A percentile compares a stretch with the other conserved stretches of the same genome.
Conservation (phyloP, 1,140 invertebrate species). For the Conus betulinus region DNA sequence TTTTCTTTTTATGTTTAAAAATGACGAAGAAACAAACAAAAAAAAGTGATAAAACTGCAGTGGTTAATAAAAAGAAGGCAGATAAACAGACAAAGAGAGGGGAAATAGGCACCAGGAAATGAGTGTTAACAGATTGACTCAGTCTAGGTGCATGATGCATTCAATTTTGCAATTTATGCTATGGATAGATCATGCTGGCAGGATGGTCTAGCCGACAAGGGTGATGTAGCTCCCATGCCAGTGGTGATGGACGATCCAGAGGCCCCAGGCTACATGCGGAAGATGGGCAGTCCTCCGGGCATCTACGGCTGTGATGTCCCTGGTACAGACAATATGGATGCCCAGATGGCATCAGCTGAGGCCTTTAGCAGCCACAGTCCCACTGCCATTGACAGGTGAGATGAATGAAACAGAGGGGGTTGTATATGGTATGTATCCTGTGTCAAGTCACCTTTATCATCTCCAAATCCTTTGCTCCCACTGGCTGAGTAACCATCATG, state of each 20-base stretch:
- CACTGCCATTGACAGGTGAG: conserved; percentile 26
- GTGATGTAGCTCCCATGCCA: background rate
- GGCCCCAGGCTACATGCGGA: conserved; percentile 31
- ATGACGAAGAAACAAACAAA: no score
- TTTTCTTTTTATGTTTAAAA: no score
- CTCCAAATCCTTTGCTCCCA: no score
- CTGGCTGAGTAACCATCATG: no score
- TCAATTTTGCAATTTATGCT: background rate
- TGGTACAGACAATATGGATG: background rate
- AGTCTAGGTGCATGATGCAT: background rate
- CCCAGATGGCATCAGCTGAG: background rate
- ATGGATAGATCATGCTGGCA: background rate
- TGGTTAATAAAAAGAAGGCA: no score
- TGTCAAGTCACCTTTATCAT: no score
- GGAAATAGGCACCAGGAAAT: background rate
- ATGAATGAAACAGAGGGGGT: background rate
- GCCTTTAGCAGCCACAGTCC: background rate
- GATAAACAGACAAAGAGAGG: background rate
- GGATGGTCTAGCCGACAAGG: background rate
- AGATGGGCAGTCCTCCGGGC: conserved; percentile 39
- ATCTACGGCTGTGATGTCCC: conserved; percentile 18
- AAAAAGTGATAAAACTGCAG: no score
- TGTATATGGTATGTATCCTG: no score
- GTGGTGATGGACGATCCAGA: background rate
- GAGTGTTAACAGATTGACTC: background rate